Base-by-base conservation (phyloP, 2,888 invertebrate species). In the Zhengitettix transpicula region DNA sequence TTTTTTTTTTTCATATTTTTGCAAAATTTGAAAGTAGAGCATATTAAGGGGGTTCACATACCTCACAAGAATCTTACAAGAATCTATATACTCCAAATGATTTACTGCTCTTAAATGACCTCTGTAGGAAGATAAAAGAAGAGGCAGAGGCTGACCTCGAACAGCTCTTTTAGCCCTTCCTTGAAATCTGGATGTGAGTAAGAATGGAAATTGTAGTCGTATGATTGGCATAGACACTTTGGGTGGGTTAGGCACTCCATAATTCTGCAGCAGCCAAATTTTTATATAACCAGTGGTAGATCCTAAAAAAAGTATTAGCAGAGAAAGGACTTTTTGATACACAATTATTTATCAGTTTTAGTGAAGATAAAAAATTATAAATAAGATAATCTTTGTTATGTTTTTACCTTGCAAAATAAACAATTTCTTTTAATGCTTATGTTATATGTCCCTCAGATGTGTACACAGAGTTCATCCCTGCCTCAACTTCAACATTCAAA, bases 251-350 rank as follows among this genome's bases (percentile, higher is more conserved):
- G 71, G 72, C 47, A 68, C 66, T 52, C 83, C 79, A 67, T 80
- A 90, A 70, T 87, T 84, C 58, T 74, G 76, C 69, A 91, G 76
- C 54, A 85, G 77, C 89, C 89, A 91, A 17, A 84, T 80, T 75
- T 89, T 90, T 58, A 91, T 77, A 68, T 89, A 89, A 2, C 91
- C 91, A 61, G 78, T 73, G 0, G 84, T 81, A 62, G 74, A 73
- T 9, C 71, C 74, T 65, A 52, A 40, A 44, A 55, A 12, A 11
- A 9, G 5, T 5, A n/a, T n/a, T 47, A 14, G 10, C 47, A 47
- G 47, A 47, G 5, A 47, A 2, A 8, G n/a, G 12, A 8, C n/a
- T 47, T 2, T 53, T 53, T 16, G 51, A 51, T n/a, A 11, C n/a
- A n/a, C 9, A 51, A 11, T 51, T 51, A 1, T 10, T 1, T 51